Base-by-base conservation (phyloP, 2,113 vertebrate species). In the Cathartes aura region DNA sequence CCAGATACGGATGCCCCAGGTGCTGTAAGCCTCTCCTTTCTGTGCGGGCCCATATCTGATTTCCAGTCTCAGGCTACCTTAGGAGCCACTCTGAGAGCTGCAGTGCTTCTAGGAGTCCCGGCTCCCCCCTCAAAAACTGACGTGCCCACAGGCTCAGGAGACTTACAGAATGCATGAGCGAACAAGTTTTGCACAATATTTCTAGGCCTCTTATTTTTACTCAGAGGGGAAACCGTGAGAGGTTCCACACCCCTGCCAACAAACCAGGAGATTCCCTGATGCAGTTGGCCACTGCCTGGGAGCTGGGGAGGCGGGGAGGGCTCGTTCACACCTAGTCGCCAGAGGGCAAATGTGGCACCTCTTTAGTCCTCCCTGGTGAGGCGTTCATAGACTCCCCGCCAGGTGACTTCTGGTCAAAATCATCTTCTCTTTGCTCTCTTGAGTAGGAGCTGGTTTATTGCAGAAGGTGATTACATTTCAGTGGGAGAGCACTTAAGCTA, bases 401-500 rank as follows among this genome's bases (percentile, higher is more conserved):
- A 53, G 62, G 78, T 55, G 74, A 48, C 27, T 90, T 87, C 78
- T 75, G 26, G 48, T 53, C 48, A 68, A 86, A 93, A 88, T 87
- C 78, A 34, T 19, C 87, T 90, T 85, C 66, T 84, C 74, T 68
- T 53, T 53, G 62, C 82, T 90, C 71, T 88, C 58, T 48, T 22
- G 47, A 66, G 67, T 22, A 73, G 78, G 58, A 91, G 87, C 36
- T 73, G 38, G 56, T 90, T 95, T 71, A 40, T 68, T 75, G 48
- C 1, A 7, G 47, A 67, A 40, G 91, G 34, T 72, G 90, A 95
- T 97, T 94, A 58, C 62, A 42, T 92, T 97, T 95, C 85, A 86
- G 82, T 81, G 75, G 94, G 92, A 93, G 82, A 94, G 75, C 90
- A 94, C 90, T 96, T 97, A 94, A 81, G 63, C 79, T 97, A 96